Conservation (phyloP, 2,888 invertebrate genomes). For the Craniophora ligustri region DNA sequence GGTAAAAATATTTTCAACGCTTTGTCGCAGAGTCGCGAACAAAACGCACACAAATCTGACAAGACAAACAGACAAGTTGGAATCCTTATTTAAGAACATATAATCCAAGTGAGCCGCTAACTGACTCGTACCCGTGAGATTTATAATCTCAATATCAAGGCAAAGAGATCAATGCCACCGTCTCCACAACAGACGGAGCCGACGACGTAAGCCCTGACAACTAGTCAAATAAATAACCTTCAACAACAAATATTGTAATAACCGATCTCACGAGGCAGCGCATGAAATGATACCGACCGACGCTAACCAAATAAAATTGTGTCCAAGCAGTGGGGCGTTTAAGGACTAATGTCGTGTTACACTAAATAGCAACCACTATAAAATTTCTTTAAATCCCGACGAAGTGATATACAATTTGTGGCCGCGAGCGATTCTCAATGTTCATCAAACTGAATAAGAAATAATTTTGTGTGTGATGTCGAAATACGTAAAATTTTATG, state of each 20-base stretch:
- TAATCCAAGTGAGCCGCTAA: slow-evolving; percentile 50
- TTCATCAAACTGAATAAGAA: slow-evolving; percentile 61
- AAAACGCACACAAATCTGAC: slow-evolving; percentile 30
- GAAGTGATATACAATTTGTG: slow-evolving; percentile 72
- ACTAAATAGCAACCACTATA: slow-evolving; percentile 65
- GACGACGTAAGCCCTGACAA: slow-evolving; percentile 71
- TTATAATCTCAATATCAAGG: slow-evolving; percentile 68
- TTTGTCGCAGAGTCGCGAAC: slow-evolving; percentile 23
- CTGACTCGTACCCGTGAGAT: slow-evolving; percentile 63
- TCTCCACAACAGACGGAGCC: slow-evolving; percentile 63
- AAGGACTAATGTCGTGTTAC: slow-evolving; percentile 68
- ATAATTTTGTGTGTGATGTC: slow-evolving; percentile 58
- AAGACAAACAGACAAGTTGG: slow-evolving; percentile 44
- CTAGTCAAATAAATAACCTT: slow-evolving; percentile 82
- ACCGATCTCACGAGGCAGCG: slow-evolving; percentile 64
- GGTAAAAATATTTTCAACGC: slow-evolving; percentile 23
- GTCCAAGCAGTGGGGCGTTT: slow-evolving; percentile 58
- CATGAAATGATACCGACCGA: slow-evolving; percentile 56
- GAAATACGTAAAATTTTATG: slow-evolving; percentile 82
- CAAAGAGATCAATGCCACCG: slow-evolving; percentile 73
- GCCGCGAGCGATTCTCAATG: slow-evolving; percentile 61
- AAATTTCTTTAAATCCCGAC: slow-evolving; percentile 73
- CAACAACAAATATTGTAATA: slow-evolving; percentile 87
- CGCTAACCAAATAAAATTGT: slow-evolving; percentile 67
- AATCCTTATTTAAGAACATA: slow-evolving; percentile 39